Percentiles rank a stretch among this genome's conserved stretches.
Evolutionary conservation across 2,113 vertebrate genomes (phyloP).

Genomic region (Eidolon helvum): DNA sequence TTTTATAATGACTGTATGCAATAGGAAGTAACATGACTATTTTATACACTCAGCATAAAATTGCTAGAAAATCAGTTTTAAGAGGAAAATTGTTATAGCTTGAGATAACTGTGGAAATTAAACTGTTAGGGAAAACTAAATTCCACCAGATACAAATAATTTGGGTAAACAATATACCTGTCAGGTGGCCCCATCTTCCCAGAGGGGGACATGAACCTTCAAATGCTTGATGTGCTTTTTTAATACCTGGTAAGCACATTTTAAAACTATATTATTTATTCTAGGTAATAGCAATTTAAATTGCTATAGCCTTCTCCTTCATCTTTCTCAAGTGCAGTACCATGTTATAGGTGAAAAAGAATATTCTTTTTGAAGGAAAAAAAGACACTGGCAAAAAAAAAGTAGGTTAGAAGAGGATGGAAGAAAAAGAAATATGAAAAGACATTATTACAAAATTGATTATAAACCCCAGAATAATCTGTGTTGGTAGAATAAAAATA

Average conservation of each 20-base stretch:
- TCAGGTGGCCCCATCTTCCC: neutral
- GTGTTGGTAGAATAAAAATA: slow-evolving; percentile 57
- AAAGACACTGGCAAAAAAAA: slow-evolving; percentile 58
- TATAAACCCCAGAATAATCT: slow-evolving; percentile 42
- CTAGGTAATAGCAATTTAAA: slow-evolving; percentile 21
- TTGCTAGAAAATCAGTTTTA: slow-evolving; percentile 39
- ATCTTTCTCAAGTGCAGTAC: neutral
- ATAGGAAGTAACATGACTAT: neutral
- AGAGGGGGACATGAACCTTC: neutral
- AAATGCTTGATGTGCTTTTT: neutral
- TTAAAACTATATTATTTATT: slow-evolving; percentile 44
- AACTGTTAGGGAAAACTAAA: slow-evolving; percentile 20
- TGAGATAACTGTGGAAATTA: neutral
- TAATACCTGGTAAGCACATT: neutral
- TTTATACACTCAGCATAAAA: slow-evolving; percentile 32
- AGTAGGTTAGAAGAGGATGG: slow-evolving; percentile 55
- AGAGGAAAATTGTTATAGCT: neutral
- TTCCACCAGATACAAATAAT: neutral
- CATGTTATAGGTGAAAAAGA: neutral
- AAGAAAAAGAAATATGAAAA: slow-evolving; percentile 49
- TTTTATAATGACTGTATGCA: neutral
- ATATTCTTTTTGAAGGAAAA: slow-evolving; percentile 69
- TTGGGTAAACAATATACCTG: neutral
- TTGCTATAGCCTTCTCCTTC: neutral
- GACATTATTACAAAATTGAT: slow-evolving; percentile 47